Evolutionary conservation across 2,797 vertebrate species (phyloP).

Genomic region (Typhlichthys eigenmanni): DNA sequence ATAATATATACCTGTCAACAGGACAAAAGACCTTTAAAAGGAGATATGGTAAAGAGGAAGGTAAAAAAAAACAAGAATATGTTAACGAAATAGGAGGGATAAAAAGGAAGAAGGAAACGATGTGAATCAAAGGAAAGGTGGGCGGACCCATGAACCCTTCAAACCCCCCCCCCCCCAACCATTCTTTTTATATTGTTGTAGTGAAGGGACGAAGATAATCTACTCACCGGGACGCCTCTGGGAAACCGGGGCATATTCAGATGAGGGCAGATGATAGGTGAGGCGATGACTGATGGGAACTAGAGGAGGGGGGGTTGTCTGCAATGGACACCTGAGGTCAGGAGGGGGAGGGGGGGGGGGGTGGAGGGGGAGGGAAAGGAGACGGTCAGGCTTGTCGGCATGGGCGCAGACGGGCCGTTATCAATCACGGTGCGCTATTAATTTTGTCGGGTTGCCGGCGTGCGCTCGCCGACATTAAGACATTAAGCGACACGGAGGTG

Average conservation of each 20-base stretch:
- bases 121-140: not conserved
- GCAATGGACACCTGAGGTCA: constrained; percentile 34
- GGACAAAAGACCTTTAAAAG: no score
- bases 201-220: constrained; percentile 14
- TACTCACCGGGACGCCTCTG: not conserved
- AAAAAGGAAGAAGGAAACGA: not conserved
- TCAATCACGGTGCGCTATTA: constrained; percentile 81
- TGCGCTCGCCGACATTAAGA: constrained; percentile 75
- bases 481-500: constrained; percentile 79
- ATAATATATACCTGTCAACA: not conserved
- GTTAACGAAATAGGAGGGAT: no score
- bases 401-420: constrained; percentile 67
- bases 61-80: not conserved
- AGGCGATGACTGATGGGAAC: constrained; percentile 26
- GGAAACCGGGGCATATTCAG: constrained; percentile 21
- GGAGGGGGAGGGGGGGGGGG: constrained; percentile 3
- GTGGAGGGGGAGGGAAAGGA: not conserved
- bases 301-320: constrained; percentile 14
- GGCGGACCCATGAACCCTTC: not conserved
- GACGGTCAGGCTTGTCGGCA: constrained; percentile 37
- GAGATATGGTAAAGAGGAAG: not conserved
- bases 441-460: constrained; percentile 76
- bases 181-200: constrained; percentile 9
- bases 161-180: constrained; percentile 1
- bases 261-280: not conserved